Conservation (phyloP, 2,888 invertebrate genomes). For the Drosophila paucipuncta region DNA sequence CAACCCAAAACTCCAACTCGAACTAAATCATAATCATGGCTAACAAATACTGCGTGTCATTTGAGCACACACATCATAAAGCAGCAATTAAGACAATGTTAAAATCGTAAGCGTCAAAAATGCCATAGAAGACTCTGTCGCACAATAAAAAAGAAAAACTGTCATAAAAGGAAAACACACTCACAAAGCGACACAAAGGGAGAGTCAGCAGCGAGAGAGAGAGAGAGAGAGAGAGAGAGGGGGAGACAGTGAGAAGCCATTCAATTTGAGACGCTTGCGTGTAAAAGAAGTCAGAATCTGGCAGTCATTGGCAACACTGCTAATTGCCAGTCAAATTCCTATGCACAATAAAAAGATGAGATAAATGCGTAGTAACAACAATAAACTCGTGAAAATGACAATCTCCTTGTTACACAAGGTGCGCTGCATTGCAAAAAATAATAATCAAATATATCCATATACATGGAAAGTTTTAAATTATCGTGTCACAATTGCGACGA, state of each 20-base stretch:
- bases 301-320: slow-evolving; percentile 75
- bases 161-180: slow-evolving; percentile 60
- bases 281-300: slow-evolving; percentile 35
- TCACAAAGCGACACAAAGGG: neutral
- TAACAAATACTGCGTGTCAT: slow-evolving; percentile 75
- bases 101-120: slow-evolving; percentile 78
- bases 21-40: slow-evolving; percentile 74
- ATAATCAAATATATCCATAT: neutral
- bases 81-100: slow-evolving; percentile 80
- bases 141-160: slow-evolving; percentile 74
- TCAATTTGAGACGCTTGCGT: slow-evolving; percentile 29
- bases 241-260: slow-evolving; percentile 4
- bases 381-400: slow-evolving; percentile 48
- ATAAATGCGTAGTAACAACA: slow-evolving; percentile 72
- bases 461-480: slow-evolving; percentile 25
- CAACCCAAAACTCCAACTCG: slow-evolving; percentile 6
- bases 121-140: slow-evolving; percentile 70
- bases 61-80: slow-evolving; percentile 77
- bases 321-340: slow-evolving; percentile 78
- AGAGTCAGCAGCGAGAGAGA: neutral
- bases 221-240: neutral
- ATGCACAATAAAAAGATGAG: slow-evolving; percentile 71
- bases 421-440: neutral
- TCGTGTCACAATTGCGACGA: slow-evolving; percentile 39
- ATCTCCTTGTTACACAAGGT: slow-evolving; percentile 2